Conservation (phyloP, 2,888 invertebrate genomes). For the Eilema depressum region DNA sequence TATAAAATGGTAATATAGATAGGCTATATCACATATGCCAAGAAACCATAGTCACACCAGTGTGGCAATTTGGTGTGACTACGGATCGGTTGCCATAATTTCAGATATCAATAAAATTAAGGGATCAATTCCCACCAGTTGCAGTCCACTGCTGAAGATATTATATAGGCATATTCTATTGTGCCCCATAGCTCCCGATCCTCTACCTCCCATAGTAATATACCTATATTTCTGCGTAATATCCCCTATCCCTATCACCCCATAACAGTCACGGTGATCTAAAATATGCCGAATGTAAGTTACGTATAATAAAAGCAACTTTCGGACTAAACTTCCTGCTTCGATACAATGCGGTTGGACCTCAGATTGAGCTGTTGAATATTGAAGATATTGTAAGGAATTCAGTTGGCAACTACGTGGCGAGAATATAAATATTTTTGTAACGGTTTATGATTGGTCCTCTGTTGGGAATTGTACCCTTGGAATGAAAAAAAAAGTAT, state of each 20-base stretch:
- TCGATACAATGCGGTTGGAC: conserved; percentile 46
- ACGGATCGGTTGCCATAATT: too few relatives aligned
- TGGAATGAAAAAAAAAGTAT: background rate
- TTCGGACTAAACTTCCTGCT: conserved; percentile 25
- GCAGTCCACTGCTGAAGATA: too few relatives aligned
- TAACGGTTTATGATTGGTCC: conserved; percentile 24
- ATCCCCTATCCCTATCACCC: background rate
- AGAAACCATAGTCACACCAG: too few relatives aligned
- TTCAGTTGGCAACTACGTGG: conserved; percentile 36
- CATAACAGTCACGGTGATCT: conserved; percentile 17
- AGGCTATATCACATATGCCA: too few relatives aligned
- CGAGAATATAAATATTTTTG: conserved; percentile 33
- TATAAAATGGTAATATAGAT: too few relatives aligned
- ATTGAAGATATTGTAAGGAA: conserved; percentile 29
- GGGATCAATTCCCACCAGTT: too few relatives aligned
- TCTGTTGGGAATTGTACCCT: background rate
- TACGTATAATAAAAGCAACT: conserved; percentile 38
- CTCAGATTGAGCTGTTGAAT: conserved; percentile 23
- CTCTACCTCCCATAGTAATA: background rate
- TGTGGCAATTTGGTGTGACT: too few relatives aligned
- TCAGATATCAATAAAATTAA: too few relatives aligned
- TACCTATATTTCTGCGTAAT: background rate
- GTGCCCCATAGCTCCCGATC: background rate
- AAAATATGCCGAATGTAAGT: conserved; percentile 30
- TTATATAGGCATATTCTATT: too few relatives aligned